phyloP scores from a whole-genome alignment of 2,888 invertebrate species.

The Synergus umbraculus region DNA sequence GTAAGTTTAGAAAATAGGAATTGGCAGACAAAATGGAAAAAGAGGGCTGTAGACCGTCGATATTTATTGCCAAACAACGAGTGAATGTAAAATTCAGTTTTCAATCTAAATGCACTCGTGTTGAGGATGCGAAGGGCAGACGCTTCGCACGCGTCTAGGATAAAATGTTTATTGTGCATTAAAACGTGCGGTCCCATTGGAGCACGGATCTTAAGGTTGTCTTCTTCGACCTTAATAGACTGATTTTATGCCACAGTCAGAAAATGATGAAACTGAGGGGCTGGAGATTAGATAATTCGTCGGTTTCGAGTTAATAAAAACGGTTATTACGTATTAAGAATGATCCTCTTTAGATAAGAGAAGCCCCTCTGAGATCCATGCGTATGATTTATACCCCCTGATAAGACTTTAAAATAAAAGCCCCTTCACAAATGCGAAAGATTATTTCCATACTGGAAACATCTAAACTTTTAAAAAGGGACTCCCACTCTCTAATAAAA shows the following conservation, averaged over 20 bases:
- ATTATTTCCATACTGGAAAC: not conserved
- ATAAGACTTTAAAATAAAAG: conserved; percentile 1
- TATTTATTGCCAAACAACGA: conserved; percentile 71
- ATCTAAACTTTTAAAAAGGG: not conserved
- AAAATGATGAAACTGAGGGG: not conserved
- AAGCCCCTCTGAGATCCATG: conserved; percentile 17
- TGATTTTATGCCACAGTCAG: conserved; percentile 31
- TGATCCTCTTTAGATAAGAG: conserved; percentile 58
- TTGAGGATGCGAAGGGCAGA: conserved; percentile 54
- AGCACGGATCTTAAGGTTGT: conserved; percentile 50
- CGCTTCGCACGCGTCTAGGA: conserved; percentile 57
- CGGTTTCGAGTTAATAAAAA: conserved; percentile 55
- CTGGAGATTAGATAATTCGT: conserved; percentile 52
- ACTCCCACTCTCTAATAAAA: not conserved
- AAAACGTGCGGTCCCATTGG: conserved; percentile 58
- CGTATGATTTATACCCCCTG: conserved; percentile 55
- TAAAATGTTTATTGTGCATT: conserved; percentile 61
- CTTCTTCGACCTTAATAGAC: conserved; percentile 1
- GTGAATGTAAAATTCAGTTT: conserved; percentile 73
- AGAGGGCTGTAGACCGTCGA: conserved; percentile 47
- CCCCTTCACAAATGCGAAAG: conserved; percentile 8
- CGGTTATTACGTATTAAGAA: conserved; percentile 60
- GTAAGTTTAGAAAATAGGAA: not conserved
- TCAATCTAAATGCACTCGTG: conserved; percentile 71
- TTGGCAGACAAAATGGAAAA: not conserved